phyloP scores from a whole-genome alignment of 2,113 vertebrate genomes.

The Lampris megalopsis region DNA sequence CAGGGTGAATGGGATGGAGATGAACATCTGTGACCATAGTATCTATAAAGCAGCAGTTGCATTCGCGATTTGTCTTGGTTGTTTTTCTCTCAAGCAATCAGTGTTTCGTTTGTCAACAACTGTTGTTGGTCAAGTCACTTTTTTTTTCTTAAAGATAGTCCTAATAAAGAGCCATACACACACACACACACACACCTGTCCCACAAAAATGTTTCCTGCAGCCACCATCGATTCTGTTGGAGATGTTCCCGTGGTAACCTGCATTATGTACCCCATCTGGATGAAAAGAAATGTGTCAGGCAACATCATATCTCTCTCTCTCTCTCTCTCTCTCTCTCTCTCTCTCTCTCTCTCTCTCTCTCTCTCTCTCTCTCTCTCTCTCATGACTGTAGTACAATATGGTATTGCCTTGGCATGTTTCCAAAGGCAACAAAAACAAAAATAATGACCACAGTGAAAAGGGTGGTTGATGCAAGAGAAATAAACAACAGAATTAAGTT shows the following conservation, averaged over 20 bases:
- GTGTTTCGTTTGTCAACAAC: not conserved
- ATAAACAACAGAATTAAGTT: too few relatives aligned
- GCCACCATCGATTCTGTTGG: slow-evolving; percentile 88
- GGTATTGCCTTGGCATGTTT: too few relatives aligned
- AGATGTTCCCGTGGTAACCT: slow-evolving; percentile 86
- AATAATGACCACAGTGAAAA: too few relatives aligned
- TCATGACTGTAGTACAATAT: too few relatives aligned
- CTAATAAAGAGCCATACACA: not conserved
- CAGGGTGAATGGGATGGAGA: too few relatives aligned
- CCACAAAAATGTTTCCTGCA: slow-evolving; percentile 90
- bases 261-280: slow-evolving; percentile 90
- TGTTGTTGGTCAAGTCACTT: not conserved
- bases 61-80: too few relatives aligned
- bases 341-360: too few relatives aligned
- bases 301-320: not conserved
- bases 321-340: not conserved
- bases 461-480: too few relatives aligned
- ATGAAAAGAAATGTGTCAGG: not conserved
- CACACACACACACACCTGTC: slow-evolving; percentile 77
- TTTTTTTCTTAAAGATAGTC: not conserved
- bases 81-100: not conserved
- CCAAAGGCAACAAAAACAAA: too few relatives aligned
- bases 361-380: too few relatives aligned
- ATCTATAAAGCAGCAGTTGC: too few relatives aligned
- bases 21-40: too few relatives aligned